Evolutionary conservation across 1,140 invertebrate genomes (phyloP), one percentile per base, ranked within the genome.

Genomic region (Lerema accius): DNA sequence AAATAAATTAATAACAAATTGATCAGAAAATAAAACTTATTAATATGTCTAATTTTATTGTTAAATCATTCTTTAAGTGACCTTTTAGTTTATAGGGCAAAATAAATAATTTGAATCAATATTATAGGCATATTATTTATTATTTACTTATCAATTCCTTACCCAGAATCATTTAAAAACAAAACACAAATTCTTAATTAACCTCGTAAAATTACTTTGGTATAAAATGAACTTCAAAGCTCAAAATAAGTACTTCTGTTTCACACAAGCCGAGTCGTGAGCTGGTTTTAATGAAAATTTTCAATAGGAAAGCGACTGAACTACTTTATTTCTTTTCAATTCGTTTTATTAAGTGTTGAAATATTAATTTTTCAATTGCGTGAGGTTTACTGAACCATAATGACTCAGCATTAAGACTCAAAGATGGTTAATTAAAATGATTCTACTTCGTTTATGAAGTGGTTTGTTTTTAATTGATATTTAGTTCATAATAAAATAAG

Each of bases 261-360:
- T 51, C 32, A 53, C 16, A 53, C 49, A 35, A 50, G 32, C 9
- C 35, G 32, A 53, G 49, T 39, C 16, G 35, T 35, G 35, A 39
- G 35, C 16, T 35, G 35, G 32, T 53, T 53, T 53, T 51, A 53
- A 53, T 53, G 35, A 53, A 53, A 53, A 19, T 53, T 53, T 53
- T 40, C 49, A 53, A 53, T 53, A 19, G 35, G 14, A 19, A 19
- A 32, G 35, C 49, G 16, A 17, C 49, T 16, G 49, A 53, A 53
- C 35, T 53, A 40, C 49, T 53, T 53, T 11, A 53, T 39, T 53
- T 53, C 49, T 35, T 53, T 53, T 53, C 35, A 53, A 40, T 53
- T 53, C 35, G 32, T 53, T 53, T 53, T 53, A 53, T 53, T 53
- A 39, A 53, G 49, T 19, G 49, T 19, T 39, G 49, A 11, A 39